Evolutionary conservation across 2,113 vertebrate genomes (phyloP), one percentile per base, ranked within the genome.

Genomic region (Stigmatopora nigra): DNA sequence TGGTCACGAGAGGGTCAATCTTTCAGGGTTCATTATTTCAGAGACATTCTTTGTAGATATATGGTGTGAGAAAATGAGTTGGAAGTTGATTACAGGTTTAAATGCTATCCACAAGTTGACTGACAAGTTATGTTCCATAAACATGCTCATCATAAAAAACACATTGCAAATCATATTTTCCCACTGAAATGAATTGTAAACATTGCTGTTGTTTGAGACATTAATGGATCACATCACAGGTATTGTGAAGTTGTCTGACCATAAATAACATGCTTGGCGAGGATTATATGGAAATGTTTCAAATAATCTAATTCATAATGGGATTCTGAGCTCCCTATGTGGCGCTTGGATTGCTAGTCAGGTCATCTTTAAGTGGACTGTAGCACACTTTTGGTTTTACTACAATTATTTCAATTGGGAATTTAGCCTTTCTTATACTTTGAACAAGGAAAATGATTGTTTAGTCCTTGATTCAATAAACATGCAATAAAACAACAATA

Each of bases 1-100:
- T 75, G 80, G 78, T 82, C 81, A 80, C 44, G 66, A 41, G 65
- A 19, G 63, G 80, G 84, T 86, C 81, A 81, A 14, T 63, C 52
- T 38, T 63, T 63, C 75, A 61, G 19, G n/a, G 65, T 41, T 70
- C 49, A 65, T 71, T 77, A 66, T 76, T 57, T 72, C 57, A 79
- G 53, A 7, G 9, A 61, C 63, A 71, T 71, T 72, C 57, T 41
- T 62, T 16, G 53, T 20, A 73, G 69, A 22, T 63, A 15, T 49
- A 61, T 65, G 51, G 65, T 20, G 14, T 64, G 68, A 76, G 52
- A 31, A 69, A 72, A 68, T 41, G 46, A 61, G 63, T 73, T 58
- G 1, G 55, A 67, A 79, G 45, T 13, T 46, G 38, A 41, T 41
- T 41, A 41, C 3, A 41, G 6, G 38, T 41, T 41, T 41, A 41